Conservation (phyloP, 2,797 vertebrate species). For the Sebastes minor region DNA sequence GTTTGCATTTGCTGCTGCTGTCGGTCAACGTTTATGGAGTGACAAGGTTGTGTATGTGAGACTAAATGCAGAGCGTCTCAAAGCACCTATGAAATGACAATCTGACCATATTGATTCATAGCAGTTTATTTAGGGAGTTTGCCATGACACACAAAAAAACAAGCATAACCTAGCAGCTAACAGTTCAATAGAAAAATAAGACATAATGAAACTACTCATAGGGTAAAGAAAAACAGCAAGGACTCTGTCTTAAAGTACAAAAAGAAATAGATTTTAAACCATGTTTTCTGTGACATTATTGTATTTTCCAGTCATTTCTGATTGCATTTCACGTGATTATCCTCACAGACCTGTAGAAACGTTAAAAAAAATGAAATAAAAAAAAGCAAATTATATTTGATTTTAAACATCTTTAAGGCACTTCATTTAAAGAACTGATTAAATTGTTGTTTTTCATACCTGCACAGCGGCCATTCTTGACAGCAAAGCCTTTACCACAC, state of each 20-base stretch:
- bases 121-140: conserved; percentile 37
- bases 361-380: conserved; percentile 7
- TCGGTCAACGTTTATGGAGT: not conserved
- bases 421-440: not conserved
- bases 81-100: conserved; percentile 12
- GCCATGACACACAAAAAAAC: not conserved
- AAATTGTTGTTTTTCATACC: conserved; percentile 74
- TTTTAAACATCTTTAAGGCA: not conserved
- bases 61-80: not conserved
- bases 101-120: conserved; percentile 10
- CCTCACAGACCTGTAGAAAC: conserved; percentile 68
- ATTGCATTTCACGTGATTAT: conserved; percentile 13
- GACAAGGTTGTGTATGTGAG: not conserved
- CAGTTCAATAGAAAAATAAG: not conserved
- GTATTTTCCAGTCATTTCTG: not conserved
- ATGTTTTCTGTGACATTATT: not conserved
- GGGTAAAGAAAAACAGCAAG: conserved; percentile 35
- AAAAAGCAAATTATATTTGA: not conserved
- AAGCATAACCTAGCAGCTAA: not conserved
- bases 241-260: not conserved
- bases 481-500: conserved; percentile 89
- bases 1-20: not conserved
- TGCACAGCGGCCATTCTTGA: conserved; percentile 84
- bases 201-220: conserved; percentile 30
- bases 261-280: not conserved